Evolutionary conservation across 2,113 vertebrate species (phyloP).

Genomic region (Lepus americanus): DNA sequence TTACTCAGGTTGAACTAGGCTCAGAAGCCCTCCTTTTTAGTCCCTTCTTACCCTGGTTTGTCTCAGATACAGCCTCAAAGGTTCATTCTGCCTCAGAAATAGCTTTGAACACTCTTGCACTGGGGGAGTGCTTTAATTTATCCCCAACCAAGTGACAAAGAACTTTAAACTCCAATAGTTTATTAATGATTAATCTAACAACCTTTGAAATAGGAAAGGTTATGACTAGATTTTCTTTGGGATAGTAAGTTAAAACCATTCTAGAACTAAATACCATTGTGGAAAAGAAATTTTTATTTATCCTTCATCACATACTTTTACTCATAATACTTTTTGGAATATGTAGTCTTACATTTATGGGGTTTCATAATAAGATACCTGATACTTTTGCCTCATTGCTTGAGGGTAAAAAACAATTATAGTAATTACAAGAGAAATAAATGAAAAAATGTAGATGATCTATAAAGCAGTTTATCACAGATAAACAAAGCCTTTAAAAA

Average conservation of each 20-base stretch:
- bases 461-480: constrained; percentile 63
- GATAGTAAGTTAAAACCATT: background rate
- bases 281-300: constrained; percentile 26
- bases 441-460: constrained; percentile 27
- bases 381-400: constrained; percentile 59
- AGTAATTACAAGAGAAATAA: constrained; percentile 46
- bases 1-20: background rate
- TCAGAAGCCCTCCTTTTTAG: background rate
- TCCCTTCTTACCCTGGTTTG: background rate
- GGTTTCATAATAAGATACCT: constrained; percentile 38
- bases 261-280: constrained; percentile 29
- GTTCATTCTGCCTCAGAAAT: constrained; percentile 29
- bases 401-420: constrained; percentile 52
- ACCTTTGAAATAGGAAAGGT: constrained; percentile 22
- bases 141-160: constrained; percentile 11
- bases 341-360: background rate
- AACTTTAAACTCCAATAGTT: background rate
- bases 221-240: constrained; percentile 26
- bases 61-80: background rate
- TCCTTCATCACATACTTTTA: constrained; percentile 7
- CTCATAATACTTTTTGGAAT: constrained; percentile 2
- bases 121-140: constrained; percentile 12
- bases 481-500: constrained; percentile 60
- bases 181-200: constrained; percentile 3
- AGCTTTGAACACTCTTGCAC: background rate